A percentile compares a stretch with the other conserved stretches of the same genome.
Evolutionary conservation across 2,113 vertebrate genomes (phyloP).

Genomic region (Misgurnus anguillicaudatus): DNA sequence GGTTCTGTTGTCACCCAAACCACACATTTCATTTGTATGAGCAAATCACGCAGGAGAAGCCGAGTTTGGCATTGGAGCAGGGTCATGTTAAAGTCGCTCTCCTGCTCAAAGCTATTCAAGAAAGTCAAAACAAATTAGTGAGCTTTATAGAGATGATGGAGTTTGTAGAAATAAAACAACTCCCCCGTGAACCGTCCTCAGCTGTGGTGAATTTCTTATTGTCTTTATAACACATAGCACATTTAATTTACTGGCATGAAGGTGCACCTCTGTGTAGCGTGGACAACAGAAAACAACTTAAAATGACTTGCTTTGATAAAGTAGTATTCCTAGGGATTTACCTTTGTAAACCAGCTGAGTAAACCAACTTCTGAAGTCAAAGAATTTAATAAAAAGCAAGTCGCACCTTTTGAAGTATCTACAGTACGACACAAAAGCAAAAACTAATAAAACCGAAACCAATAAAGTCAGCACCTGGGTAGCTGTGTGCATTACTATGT

Average conservation of each 20-base stretch:
- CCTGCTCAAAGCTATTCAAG: conserved; percentile 28
- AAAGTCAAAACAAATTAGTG: conserved; percentile 47
- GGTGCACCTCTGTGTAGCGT: not conserved
- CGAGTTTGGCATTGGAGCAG: conserved; percentile 24
- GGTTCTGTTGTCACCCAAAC: conserved; percentile 40
- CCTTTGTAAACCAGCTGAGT: not conserved
- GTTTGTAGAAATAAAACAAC: conserved; percentile 39
- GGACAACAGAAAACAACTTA: not conserved
- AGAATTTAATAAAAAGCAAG: not conserved
- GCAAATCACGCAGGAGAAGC: conserved; percentile 31
- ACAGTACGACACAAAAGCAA: too few species aligned
- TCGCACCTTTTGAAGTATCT: too few species aligned
- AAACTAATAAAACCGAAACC: too few species aligned
- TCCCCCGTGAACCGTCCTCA: conserved; percentile 20
- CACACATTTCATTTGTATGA: conserved; percentile 43
- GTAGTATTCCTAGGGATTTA: not conserved
- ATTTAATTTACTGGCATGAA: not conserved
- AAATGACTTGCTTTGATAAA: not conserved
- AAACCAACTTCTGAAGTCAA: not conserved
- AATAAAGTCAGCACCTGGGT: too few species aligned
- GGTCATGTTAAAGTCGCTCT: conserved; percentile 26
- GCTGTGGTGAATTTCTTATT: conserved; percentile 6
- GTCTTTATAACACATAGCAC: conserved; percentile 8
- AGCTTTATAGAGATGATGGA: conserved; percentile 38
- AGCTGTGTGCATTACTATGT: too few species aligned